These are phyloP conservation scores for Colletes latitarsis DNA, from an alignment of 1,140 invertebrate genomes.

Conservation along the genomic window DNA sequence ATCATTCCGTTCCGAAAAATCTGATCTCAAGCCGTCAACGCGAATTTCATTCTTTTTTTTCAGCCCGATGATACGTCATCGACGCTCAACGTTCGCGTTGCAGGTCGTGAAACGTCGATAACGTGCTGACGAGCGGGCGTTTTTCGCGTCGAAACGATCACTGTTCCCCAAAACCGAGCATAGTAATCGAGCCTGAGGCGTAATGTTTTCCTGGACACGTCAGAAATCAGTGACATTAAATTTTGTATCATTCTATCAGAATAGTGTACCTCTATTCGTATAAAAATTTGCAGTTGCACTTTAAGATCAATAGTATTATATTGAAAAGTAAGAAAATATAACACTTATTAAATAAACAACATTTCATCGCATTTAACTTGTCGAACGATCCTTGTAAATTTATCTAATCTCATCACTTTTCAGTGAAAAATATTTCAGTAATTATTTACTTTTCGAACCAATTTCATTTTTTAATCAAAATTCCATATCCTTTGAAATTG, in stretches of 20 bases:
- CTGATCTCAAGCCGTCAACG: constrained; percentile 1
- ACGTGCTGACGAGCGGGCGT: background rate
- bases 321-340: too few species aligned
- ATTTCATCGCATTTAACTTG: too few species aligned
- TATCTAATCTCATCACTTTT: too few species aligned
- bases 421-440: too few species aligned
- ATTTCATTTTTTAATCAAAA: too few species aligned
- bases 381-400: too few species aligned
- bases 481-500: too few species aligned
- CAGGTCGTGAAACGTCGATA: constrained; percentile 12
- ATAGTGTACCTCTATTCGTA: too few species aligned
- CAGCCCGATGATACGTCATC: constrained; percentile 19
- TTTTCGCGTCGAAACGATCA: background rate
- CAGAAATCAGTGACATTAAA: background rate
- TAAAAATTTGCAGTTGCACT: too few species aligned
- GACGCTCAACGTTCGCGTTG: background rate
- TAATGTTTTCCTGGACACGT: background rate
- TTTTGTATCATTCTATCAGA: background rate
- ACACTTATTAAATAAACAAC: too few species aligned
- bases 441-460: too few species aligned
- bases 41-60: constrained; percentile 28
- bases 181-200: background rate
- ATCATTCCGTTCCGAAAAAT: background rate
- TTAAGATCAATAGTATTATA: too few species aligned
- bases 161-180: background rate